Percentiles rank a stretch among this genome's conserved stretches.
These are phyloP conservation scores for Mungos mungo DNA, from an alignment of 2,113 vertebrate species.

Conservation along the genomic window DNA sequence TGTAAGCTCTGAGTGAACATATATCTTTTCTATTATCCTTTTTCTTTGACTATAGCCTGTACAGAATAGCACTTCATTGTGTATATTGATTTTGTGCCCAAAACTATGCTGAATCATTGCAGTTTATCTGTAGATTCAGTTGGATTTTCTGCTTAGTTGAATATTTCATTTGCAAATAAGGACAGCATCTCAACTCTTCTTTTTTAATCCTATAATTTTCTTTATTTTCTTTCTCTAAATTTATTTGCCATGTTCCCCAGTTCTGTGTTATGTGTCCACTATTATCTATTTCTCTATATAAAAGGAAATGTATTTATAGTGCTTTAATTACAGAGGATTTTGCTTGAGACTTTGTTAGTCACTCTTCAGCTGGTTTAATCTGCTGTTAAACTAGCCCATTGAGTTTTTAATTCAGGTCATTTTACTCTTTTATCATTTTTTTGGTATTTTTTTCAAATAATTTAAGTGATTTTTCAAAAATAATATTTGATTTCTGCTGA, in stretches of 20 bases:
- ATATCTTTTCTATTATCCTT: not conserved
- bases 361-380: not conserved
- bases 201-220: not conserved
- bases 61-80: not conserved
- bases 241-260: not conserved
- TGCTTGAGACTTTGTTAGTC: not conserved
- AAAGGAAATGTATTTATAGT: not conserved
- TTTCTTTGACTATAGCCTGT: not conserved
- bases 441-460: not conserved
- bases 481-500: not conserved
- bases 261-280: not conserved
- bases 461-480: not conserved
- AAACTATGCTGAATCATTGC: not conserved
- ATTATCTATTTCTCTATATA: not conserved
- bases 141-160: not conserved
- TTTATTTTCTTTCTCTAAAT: slow-evolving; percentile 21
- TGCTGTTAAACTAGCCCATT: not conserved
- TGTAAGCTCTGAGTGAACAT: not conserved
- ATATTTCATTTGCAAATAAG: slow-evolving; percentile 40
- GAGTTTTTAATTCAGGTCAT: not conserved
- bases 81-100: not conserved
- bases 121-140: not conserved
- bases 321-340: not conserved
- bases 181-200: not conserved
- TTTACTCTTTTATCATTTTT: not conserved